phyloP scores from a whole-genome alignment of 2,113 vertebrate species.

The Saimiri boliviensis region DNA sequence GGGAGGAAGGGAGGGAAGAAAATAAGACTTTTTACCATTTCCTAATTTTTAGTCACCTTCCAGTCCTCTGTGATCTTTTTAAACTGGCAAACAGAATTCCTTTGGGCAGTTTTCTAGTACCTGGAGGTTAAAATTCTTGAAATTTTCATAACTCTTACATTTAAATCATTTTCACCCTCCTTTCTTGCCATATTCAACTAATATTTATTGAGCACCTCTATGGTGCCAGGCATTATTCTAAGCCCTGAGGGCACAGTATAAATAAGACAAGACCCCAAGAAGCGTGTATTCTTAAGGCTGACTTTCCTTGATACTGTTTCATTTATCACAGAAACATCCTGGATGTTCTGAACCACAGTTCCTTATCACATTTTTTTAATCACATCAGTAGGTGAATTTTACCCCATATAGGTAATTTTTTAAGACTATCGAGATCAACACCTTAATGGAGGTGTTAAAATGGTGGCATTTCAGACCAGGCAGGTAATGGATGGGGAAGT shows the following conservation, averaged over 20 bases:
- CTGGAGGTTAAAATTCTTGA: slow-evolving; percentile 20
- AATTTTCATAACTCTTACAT: background rate
- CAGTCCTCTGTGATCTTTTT: background rate
- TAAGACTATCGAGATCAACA: background rate
- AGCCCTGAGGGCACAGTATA: background rate
- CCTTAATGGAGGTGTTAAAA: background rate
- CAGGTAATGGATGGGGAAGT: background rate
- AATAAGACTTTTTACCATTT: background rate
- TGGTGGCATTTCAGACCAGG: background rate
- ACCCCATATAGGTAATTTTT: background rate
- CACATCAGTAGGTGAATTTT: background rate
- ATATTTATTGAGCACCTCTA: background rate
- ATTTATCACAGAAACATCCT: background rate
- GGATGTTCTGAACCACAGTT: background rate
- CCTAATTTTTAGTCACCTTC: background rate
- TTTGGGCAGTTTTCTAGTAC: background rate
- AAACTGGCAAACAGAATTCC: background rate
- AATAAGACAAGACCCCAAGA: background rate
- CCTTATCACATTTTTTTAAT: background rate
- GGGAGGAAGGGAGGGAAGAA: too few relatives aligned
- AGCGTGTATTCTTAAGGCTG: background rate
- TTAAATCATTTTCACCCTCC: background rate
- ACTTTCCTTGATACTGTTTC: background rate
- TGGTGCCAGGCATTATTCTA: background rate
- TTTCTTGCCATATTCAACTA: background rate